Percentiles rank a stretch among this genome's conserved stretches.
These are phyloP conservation scores for Tenualosa ilisha DNA, from an alignment of 2,797 vertebrate species.

Conservation along the genomic window DNA sequence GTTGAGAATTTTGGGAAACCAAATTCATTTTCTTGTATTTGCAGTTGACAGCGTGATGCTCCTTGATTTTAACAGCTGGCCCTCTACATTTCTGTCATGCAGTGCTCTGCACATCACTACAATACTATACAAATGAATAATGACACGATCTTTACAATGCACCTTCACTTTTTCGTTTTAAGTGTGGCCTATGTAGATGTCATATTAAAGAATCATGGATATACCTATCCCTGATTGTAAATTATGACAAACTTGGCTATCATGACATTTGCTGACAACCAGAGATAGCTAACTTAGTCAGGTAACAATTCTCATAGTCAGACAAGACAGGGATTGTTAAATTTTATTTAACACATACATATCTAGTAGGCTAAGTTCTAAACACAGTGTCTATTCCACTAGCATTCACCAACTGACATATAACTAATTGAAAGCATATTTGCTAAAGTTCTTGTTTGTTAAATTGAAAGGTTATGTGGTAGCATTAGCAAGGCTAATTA, in stretches of 20 bases:
- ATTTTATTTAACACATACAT: neutral
- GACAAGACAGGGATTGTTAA: neutral
- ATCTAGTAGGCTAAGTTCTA: neutral
- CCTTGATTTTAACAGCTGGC: too few species aligned
- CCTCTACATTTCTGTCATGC: too few species aligned
- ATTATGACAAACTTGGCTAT: neutral
- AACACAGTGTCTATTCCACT: neutral
- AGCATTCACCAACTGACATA: neutral
- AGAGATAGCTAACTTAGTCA: neutral
- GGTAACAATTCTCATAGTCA: neutral
- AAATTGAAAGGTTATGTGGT: too few species aligned
- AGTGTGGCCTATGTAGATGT: too few species aligned
- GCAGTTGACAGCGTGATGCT: too few species aligned
- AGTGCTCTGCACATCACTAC: too few species aligned
- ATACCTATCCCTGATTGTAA: too few species aligned
- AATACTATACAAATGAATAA: too few species aligned
- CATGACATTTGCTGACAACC: neutral
- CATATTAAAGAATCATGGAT: too few species aligned
- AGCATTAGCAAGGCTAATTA: neutral
- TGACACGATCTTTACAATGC: too few species aligned
- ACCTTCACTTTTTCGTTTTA: too few species aligned
- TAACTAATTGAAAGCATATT: neutral
- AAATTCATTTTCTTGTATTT: too few species aligned
- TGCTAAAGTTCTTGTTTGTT: neutral
- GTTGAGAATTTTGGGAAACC: neutral